Evolutionary conservation across 1,140 invertebrate genomes (phyloP), one percentile per base, ranked within the genome.

Genomic region (Tetramorium simillimum): DNA sequence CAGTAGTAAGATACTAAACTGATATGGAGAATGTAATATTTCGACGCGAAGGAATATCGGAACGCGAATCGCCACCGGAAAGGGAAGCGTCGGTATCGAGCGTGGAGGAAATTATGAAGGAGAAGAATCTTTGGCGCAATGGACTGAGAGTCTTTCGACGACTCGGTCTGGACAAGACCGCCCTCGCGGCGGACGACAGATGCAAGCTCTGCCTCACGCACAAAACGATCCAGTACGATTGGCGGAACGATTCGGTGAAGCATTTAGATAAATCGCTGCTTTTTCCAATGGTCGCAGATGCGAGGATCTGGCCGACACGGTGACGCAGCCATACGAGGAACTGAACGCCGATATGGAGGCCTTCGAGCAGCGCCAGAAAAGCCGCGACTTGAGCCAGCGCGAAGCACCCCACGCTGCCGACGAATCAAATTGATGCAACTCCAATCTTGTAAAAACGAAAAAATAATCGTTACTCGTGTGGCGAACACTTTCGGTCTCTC

Each of bases 261-360:
- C 37, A 40, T 21, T 43, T 1, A 10, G 16, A 43, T 60, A 1
- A 40, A 58, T 0, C 5, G 67, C 9, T 51, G 18, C 6, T 40
- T 51, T 6, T 37, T 7, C 28, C 6, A 7, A 69, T 51, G 1
- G 56, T 33, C 12, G 62, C 21, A 88, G 85, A 18, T 72, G 3
- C 56, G 2, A 84, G 9, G 62, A 86, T 53, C 84, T 88, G 12
- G 87, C 87, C 3, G 88, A 91, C 28, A 67, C 14, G 16, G 43
- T 89, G 3, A 49, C 67, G 37, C 49, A 86, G 0, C 37, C 88
- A 0, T 91, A 91, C 21, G 89, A 92, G 0, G 90, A 93, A 40
- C 2, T 93, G 7, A 81, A 89, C 28, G 67, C 70, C 0, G 92
- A 93, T 16, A 82, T 93, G 24, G 62, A 89, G 37, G 67, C 80